Evolutionary conservation across 2,888 invertebrate species (phyloP), one percentile per base, ranked within the genome.

Genomic region (Tupiocoris notatus): DNA sequence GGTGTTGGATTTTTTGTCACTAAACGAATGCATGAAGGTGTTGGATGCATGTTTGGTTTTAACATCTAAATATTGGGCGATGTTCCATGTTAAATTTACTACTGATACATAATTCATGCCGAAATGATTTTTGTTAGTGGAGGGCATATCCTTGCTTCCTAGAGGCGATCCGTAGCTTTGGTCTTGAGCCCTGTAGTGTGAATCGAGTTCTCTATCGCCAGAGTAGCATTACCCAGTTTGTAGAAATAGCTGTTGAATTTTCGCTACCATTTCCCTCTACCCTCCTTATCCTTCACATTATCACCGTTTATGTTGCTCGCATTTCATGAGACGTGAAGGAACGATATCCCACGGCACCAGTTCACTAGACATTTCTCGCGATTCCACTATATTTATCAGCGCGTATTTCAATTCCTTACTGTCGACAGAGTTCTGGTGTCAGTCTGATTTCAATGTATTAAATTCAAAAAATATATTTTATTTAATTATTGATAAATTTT

Each of bases 111-210:
- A 39, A 17, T 18, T 39, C 12, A n/a, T 39, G 65, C 39, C n/a
- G 25, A 65, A 16, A 20, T 56, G 57, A 54, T 22, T 56, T 7
- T 57, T 67, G 39, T 57, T 61, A 70, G 58, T 61, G 70, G 70
- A 70, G 70, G 70, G 70, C 70, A 61, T 59, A 58, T 59, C 70
- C 70, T 70, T 61, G 70, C 70, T 70, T 70, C n/a, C 23, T 70
- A 70, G 59, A 70, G 61, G n/a, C 23, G 16, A 61, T 24, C 18
- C 21, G n/a, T 58, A 23, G 22, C 23, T 39, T 39, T 70, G 23
- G 70, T 70, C n/a, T 59, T 70, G 70, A 23, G 70, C 25, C 59
- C 24, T 59, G 70, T 61, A 70, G 70, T 59, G 67, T 56, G 21
- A 21, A 20, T 25, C 25, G 20, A 25, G 9, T 65, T 65, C 3